phyloP scores from a whole-genome alignment of 2,888 invertebrate genomes.

The Steromphala cineraria region DNA sequence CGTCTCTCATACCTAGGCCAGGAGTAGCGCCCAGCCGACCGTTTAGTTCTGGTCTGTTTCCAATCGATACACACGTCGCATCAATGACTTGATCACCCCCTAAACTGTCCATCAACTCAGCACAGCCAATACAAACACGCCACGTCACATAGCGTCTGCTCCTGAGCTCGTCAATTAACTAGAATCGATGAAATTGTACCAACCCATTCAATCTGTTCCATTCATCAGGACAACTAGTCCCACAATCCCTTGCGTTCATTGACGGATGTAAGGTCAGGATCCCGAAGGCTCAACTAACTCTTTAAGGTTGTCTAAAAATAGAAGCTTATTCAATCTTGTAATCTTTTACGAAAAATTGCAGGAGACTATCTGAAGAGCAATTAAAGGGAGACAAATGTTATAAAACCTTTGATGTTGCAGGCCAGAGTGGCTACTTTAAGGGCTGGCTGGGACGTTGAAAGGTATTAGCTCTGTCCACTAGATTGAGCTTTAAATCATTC shows the following conservation, averaged over 20 bases:
- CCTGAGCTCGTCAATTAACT: background rate
- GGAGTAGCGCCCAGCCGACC: no score
- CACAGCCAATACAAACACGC: background rate
- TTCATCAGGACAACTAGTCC: background rate
- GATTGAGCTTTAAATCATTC: no score
- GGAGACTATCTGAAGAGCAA: background rate
- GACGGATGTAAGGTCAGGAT: background rate
- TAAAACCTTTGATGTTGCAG: background rate
- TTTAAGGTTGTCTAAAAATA: background rate
- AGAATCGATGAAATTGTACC: background rate
- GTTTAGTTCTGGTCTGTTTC: no score
- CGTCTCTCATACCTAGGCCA: no score
- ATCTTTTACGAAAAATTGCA: background rate
- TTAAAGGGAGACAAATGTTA: background rate
- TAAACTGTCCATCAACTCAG: background rate
- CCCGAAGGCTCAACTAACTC: background rate
- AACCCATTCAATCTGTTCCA: background rate
- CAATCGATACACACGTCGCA: no score
- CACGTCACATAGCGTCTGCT: background rate
- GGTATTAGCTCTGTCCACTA: no score
- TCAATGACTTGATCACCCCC: background rate
- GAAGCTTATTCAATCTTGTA: background rate
- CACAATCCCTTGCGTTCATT: background rate
- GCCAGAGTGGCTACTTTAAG: background rate
- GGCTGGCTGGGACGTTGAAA: no score